Evolutionary conservation across 2,888 invertebrate species (phyloP), one percentile per base, ranked within the genome.

Genomic region (Globia sparganii): DNA sequence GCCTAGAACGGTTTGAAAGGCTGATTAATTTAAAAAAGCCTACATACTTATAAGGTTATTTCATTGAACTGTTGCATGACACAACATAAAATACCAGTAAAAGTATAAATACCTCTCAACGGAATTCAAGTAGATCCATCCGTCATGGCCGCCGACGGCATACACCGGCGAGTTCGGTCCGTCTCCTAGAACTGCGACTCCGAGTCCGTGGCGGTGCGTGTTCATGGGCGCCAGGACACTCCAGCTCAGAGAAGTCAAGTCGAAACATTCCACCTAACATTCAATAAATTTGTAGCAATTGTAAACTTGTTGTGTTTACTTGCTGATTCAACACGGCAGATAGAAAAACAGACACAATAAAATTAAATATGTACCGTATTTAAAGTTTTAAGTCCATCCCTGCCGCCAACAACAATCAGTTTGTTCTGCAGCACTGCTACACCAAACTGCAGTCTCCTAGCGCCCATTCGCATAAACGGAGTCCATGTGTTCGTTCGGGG

Each of bases 101-200:
- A 0, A 49, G 49, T 53, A 53, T 28, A 31, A 13, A 18, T 97
- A 95, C 96, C 96, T 90, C 96, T 99, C 99, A 0, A 99, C 99
- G 0, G 99, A 99, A 93, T 98, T 99, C 65, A 99, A 97, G 93
- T 99, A 99, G 90, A 99, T 99, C 99, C 99, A 99, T 31, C 99
- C 99, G 94, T 99, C 99, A 92, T 99, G 99, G 0, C 99, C 99
- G 2, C 99, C 99, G 5, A 99, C 99, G 0, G 99, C 99, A 95
- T 99, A 99, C 78, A 99, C 97, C 0, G 99, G 99, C 0, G 98
- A 98, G 88, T 97, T 97, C 4, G 97, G 94, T 0, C 97, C 97
- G 75, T 98, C 97, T 40, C 98, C 98, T 68, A 99, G 97, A 53
- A 98, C 98, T 4, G 98, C 98, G 43, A 98, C 98, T 21, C 98